A percentile compares a stretch with the other conserved stretches of the same genome.
phyloP scores from a whole-genome alignment of 2,888 invertebrate species.

The Nebria brevicollis region DNA sequence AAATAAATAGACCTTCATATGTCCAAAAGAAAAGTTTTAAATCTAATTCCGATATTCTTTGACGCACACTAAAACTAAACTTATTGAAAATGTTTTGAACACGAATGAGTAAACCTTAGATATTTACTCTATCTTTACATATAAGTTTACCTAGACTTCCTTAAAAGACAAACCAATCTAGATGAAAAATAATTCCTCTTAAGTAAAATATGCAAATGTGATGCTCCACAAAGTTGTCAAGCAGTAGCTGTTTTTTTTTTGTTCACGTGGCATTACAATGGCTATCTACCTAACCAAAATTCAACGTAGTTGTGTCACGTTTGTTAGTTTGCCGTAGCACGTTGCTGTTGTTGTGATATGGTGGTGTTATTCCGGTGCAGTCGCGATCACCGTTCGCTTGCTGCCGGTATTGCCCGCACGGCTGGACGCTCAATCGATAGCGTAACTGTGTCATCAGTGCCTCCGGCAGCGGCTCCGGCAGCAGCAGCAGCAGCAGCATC shows the following conservation, averaged over 20 bases:
- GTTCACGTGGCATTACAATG: neutral
- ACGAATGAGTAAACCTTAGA: no score
- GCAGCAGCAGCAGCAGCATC: neutral
- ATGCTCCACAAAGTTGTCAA: neutral
- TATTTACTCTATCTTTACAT: no score
- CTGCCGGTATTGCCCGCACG: neutral
- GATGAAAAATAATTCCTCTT: neutral
- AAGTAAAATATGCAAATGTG: neutral
- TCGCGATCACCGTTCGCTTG: conserved; percentile 8
- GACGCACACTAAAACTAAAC: no score
- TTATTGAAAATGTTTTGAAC: no score
- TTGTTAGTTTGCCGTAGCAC: no score
- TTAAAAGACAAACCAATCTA: neutral
- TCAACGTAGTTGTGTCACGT: conserved; percentile 1
- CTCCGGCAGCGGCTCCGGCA: neutral
- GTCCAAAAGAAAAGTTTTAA: no score
- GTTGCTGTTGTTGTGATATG: neutral
- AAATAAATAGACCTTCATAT: no score
- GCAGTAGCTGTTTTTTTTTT: neutral
- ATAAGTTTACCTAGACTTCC: no score
- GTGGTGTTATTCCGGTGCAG: neutral
- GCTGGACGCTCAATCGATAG: conserved; percentile 4
- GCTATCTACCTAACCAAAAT: neutral
- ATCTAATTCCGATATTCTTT: no score
- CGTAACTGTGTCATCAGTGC: conserved; percentile 22